These are phyloP conservation scores for Cacajao melanocephalus DNA, from an alignment of 2,797 vertebrate genomes.

Conservation along the genomic window DNA sequence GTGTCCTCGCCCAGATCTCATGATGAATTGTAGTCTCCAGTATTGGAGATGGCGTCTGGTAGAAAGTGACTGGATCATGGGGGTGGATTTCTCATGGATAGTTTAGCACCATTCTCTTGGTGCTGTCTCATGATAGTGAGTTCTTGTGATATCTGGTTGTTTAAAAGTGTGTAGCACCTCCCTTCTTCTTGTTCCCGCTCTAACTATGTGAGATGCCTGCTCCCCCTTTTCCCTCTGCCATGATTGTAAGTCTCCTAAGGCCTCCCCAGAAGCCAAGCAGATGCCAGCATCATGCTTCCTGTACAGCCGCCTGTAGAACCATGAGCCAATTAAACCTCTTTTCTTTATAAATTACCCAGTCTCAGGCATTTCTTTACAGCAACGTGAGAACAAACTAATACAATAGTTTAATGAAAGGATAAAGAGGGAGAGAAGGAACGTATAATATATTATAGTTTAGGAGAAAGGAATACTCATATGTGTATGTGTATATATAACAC, in stretches of 20 bases:
- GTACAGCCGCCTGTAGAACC: neutral
- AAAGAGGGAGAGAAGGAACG: neutral
- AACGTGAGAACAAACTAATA: neutral
- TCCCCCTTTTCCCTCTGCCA: neutral
- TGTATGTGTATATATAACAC: neutral
- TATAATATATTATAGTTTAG: neutral
- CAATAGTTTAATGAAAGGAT: neutral
- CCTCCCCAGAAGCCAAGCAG: neutral
- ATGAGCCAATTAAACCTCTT: neutral
- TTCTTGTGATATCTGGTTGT: neutral
- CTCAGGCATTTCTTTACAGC: neutral
- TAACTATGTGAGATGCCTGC: neutral
- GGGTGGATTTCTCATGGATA: neutral
- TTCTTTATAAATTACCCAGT: neutral
- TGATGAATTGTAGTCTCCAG: neutral
- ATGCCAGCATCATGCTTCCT: neutral
- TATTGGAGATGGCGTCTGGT: neutral
- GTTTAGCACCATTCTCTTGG: neutral
- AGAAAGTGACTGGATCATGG: neutral
- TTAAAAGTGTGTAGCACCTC: neutral
- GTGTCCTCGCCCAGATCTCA: neutral
- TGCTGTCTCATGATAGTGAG: neutral
- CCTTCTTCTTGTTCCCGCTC: neutral
- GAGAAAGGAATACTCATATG: neutral
- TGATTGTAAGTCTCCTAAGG: neutral